phyloP scores from a whole-genome alignment of 1,140 invertebrate species.

The Rhizoglyphus robini region DNA sequence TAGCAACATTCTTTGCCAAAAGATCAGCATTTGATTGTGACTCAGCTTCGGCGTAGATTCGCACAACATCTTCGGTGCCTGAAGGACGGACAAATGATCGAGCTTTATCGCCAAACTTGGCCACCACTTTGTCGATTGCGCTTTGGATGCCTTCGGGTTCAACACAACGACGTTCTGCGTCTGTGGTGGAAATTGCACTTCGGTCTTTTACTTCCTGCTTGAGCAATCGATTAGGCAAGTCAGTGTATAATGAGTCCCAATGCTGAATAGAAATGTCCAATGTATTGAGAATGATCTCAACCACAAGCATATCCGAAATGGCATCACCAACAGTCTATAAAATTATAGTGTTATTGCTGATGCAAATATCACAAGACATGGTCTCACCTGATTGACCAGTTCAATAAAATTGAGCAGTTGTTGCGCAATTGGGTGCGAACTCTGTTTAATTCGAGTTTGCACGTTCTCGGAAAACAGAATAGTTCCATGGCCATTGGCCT shows the following conservation, averaged over 20 bases:
- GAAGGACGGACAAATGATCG: slow-evolving; percentile 53
- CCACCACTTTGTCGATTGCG: slow-evolving; percentile 57
- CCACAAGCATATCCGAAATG: slow-evolving; percentile 81
- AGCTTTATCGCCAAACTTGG: slow-evolving; percentile 35
- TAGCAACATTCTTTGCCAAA: slow-evolving; percentile 53
- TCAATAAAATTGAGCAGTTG: slow-evolving; percentile 55
- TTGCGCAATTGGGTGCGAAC: slow-evolving; percentile 37
- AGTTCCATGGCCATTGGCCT: slow-evolving; percentile 98
- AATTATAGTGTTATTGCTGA: no score
- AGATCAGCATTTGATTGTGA: slow-evolving; percentile 53
- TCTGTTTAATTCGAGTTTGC: slow-evolving; percentile 23
- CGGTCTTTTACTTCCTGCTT: slow-evolving; percentile 79
- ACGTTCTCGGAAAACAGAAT: slow-evolving; percentile 37
- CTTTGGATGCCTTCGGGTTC: slow-evolving; percentile 66
- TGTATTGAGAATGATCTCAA: slow-evolving; percentile 73
- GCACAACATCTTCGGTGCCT: slow-evolving; percentile 90
- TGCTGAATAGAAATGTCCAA: slow-evolving; percentile 58
- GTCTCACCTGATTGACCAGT: slow-evolving; percentile 62
- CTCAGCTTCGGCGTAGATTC: slow-evolving; percentile 88
- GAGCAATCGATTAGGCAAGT: slow-evolving; percentile 72
- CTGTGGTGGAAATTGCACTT: slow-evolving; percentile 61
- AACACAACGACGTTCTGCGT: slow-evolving; percentile 66
- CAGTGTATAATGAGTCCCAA: slow-evolving; percentile 66
- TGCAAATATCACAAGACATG: no score
- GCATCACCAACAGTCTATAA: slow-evolving; percentile 90